Evolutionary conservation across 2,113 vertebrate species (phyloP), one percentile per base, ranked within the genome.

Genomic region (Ophiodon elongatus): DNA sequence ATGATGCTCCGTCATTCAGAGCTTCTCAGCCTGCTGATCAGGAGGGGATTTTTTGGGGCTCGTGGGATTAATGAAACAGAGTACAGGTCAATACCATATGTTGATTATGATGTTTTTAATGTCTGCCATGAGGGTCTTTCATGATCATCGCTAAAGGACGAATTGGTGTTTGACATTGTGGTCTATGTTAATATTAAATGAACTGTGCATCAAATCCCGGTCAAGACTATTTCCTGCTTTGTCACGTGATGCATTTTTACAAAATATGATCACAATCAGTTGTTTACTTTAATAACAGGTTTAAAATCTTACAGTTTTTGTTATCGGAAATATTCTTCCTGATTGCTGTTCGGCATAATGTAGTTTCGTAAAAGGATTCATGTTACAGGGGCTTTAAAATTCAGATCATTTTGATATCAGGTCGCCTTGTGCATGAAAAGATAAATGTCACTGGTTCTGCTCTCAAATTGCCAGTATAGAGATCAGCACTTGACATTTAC

Each of bases 61-160:
- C 27, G 2, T 59, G 76, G 47, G 72, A 52, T 64, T 17, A 23
- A 77, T 79, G 14, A 76, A 64, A 43, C 62, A 39, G 60, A 66
- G 27, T 41, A 29, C 17, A 8, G 60, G 37, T 82, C 39, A 45
- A 57, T 3, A 68, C 29, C 39, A 2, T 13, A 4, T 67, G 47
- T 45, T 73, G 54, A 75, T 85, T 67, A 59, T 52, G 52, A 63
- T 29, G 43, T 8, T 62, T 74, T 68, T 56, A 33, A 84, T 52
- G 54, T 79, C 43, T 23, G 76, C 29, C 43, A 47, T n/a, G 39
- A n/a, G 9, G 14, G 25, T 8, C 25, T 37, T 60, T 65, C 1
- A 50, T 50, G 7, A 37, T 27, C 10, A 14, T 23, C 9, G 23
- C 21, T n/a, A 39, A 0, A 0, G 35, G 25, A 79, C 21, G 23